Base-by-base conservation (phyloP, 2,888 invertebrate genomes). In the Craniophora ligustri region DNA sequence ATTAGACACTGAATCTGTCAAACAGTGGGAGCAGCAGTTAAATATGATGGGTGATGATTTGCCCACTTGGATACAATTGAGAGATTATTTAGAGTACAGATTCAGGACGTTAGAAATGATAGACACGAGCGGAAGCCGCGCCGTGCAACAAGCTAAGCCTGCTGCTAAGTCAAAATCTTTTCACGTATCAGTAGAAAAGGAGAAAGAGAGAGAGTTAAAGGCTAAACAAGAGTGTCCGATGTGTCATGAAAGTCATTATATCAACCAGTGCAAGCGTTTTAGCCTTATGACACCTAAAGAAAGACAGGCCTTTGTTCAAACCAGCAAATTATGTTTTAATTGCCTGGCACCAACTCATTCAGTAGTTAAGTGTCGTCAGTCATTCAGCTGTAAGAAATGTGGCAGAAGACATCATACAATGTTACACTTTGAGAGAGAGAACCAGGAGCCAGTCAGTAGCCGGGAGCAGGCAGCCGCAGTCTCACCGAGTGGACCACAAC, bases 61-160 rank as follows among this genome's bases (percentile, higher is more conserved):
- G 4, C 46, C 54, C 3, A 16, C 54, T 2, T 54, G 41, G 54
- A 1, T 5, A 3, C 15, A 53, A 0, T 35, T 53, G 1, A n/a
- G 3, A 15, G 13, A 21, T 5, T 53, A 30, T 31, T 8, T 53
- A 1, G 53, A 53, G 5, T 26, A 28, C 3, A 26, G 53, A 7
- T 53, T 46, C 7, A 39, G 53, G 35, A 8, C 53, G 1, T 36
- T 53, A 10, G 53, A 53, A 10, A 54, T 47, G 41, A 30, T 47
- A 6, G 47, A 38, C 2, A 21, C 19, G 0, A 47, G 19, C 2
- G 16, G 2, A 8, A 1, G 4, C 7, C 19, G 31, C 1, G 1
- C 31, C 1, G 2, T 11, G 6, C 16, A 30, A 19, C 30, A 1
- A 30, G 5, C 4, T 0, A 40, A 40, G 28, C 16, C 19, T n/a